Percentiles rank a stretch among this genome's conserved stretches.
phyloP scores from a whole-genome alignment of 2,888 invertebrate genomes.

The Caprella mutica region DNA sequence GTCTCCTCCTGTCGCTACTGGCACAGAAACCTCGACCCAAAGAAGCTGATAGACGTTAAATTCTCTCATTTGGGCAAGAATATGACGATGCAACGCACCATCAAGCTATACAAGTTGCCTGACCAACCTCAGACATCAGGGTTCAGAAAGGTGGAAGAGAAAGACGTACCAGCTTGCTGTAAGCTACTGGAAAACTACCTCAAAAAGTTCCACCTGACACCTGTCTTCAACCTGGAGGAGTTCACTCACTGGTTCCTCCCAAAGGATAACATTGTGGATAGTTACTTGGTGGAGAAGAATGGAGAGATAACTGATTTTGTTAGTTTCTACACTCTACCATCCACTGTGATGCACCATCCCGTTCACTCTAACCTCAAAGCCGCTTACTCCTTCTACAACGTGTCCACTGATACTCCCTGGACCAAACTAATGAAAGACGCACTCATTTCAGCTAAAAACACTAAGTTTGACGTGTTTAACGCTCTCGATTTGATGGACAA shows the following conservation, averaged over 20 bases:
- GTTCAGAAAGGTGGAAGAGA: conserved; percentile 43
- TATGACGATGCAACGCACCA: conserved; percentile 98
- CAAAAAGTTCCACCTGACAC: conserved; percentile 76
- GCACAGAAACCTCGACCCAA: conserved; percentile 97
- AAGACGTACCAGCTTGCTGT: conserved; percentile 45
- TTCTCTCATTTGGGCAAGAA: conserved; percentile 94
- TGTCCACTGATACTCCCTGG: conserved; percentile 74
- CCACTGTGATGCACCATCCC: conserved; percentile 96
- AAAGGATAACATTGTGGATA: conserved; percentile 79
- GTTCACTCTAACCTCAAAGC: conserved; percentile 82
- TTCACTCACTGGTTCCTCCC: conserved; percentile 95
- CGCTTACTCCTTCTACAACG: conserved; percentile 98
- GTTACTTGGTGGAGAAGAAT: conserved; percentile 73
- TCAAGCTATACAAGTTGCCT: conserved; percentile 90
- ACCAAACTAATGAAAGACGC: conserved; percentile 91
- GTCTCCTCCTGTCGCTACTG: conserved; percentile 94
- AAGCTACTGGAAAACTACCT: conserved; percentile 51
- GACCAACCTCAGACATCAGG: conserved; percentile 76
- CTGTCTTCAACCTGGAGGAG: conserved; percentile 81
- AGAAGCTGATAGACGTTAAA: conserved; percentile 94
- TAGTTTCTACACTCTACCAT: conserved; percentile 95
- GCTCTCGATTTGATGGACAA: conserved; percentile 99
- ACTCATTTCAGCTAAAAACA: conserved; percentile 86
- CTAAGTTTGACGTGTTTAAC: conserved; percentile 97
- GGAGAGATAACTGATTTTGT: conserved; percentile 73